Conservation (phyloP, 2,888 invertebrate species). For the Siphonodentalium dalli region DNA sequence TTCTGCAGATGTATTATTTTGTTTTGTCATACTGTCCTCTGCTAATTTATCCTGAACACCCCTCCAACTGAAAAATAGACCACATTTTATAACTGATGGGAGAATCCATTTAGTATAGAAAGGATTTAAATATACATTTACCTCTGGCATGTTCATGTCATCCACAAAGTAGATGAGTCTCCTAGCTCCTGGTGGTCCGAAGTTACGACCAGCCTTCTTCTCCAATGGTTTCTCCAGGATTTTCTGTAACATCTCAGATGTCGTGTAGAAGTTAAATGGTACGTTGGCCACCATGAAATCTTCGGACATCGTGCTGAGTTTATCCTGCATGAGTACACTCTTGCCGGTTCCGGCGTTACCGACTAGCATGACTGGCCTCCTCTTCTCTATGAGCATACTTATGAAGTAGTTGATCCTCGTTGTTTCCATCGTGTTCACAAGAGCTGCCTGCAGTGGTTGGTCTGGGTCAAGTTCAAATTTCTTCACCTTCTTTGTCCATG, state of each 20-base stretch:
- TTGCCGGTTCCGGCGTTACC: conserved; percentile 94
- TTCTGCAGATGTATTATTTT: no score
- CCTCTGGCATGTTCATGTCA: conserved; percentile 98
- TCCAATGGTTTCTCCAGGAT: conserved; percentile 92
- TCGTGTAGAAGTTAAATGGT: conserved; percentile 95
- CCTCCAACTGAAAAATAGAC: no score
- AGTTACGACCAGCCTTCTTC: conserved; percentile 95
- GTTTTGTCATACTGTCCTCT: no score
- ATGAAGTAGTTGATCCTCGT: conserved; percentile 88
- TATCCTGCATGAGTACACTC: conserved; percentile 89
- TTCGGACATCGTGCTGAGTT: conserved; percentile 80
- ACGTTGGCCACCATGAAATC: conserved; percentile 85
- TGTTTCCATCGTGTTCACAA: conserved; percentile 93
- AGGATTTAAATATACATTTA: no score
- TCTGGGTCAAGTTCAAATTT: conserved; percentile 92
- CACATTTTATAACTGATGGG: no score
- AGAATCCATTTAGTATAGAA: no score
- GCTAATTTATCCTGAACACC: no score
- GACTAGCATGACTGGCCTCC: conserved; percentile 92
- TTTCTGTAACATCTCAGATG: conserved; percentile 74
- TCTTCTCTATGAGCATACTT: conserved; percentile 85
- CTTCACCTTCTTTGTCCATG: conserved; percentile 88
- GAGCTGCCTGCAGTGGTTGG: conserved; percentile 86
- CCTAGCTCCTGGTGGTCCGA: conserved; percentile 93
- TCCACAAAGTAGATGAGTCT: conserved; percentile 93